phyloP scores from a whole-genome alignment of 1,140 invertebrate genomes.

The Drosophila rufa region DNA sequence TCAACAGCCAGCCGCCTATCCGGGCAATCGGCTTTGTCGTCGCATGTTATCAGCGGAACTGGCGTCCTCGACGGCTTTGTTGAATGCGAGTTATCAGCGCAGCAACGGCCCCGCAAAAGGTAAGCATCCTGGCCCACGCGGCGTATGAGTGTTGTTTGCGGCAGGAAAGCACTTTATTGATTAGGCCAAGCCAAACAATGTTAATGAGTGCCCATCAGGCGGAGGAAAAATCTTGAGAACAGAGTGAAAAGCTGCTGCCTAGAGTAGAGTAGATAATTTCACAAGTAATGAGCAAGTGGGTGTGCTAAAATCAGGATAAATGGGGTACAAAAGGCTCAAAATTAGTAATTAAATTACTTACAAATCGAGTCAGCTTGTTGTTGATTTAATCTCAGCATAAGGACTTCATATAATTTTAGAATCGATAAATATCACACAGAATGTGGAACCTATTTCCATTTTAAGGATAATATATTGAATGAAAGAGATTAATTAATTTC shows the following conservation, averaged over 20 bases:
- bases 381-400: not conserved
- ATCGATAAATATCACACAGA: no score
- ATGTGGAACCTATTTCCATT: not conserved
- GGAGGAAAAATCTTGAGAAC: not conserved
- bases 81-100: slow-evolving; percentile 79
- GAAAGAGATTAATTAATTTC: no score
- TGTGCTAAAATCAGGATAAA: not conserved
- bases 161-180: slow-evolving; percentile 12
- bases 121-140: slow-evolving; percentile 37
- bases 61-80: slow-evolving; percentile 72
- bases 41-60: slow-evolving; percentile 80
- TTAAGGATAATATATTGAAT: no score
- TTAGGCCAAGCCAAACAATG: slow-evolving; percentile 19
- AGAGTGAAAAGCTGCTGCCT: not conserved
- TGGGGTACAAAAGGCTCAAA: not conserved
- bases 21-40: slow-evolving; percentile 59
- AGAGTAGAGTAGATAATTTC: not conserved
- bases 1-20: slow-evolving; percentile 58
- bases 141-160: slow-evolving; percentile 26
- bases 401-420: not conserved
- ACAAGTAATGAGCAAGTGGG: not conserved
- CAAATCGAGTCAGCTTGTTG: not conserved
- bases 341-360: not conserved
- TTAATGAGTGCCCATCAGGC: slow-evolving; percentile 12
- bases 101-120: slow-evolving; percentile 75